Conservation (phyloP, 1,140 invertebrate genomes). For the Mizuhopecten yessoensis region DNA sequence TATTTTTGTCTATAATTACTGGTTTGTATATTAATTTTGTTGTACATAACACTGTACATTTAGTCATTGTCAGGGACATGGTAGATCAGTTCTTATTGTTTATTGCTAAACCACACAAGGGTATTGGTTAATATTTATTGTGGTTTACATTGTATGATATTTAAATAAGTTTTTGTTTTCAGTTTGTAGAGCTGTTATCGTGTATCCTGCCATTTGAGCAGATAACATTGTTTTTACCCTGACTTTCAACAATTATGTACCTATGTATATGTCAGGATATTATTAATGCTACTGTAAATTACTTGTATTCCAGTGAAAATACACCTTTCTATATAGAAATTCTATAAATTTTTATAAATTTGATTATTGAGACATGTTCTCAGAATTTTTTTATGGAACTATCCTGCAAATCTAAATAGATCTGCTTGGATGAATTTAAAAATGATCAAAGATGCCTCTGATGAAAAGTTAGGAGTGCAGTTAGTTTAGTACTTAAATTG, state of each 20-base stretch:
- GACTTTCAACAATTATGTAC: conserved; percentile 11
- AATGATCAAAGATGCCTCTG: too few species aligned
- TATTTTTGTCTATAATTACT: not conserved
- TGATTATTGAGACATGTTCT: too few species aligned
- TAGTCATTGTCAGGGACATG: not conserved
- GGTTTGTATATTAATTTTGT: not conserved
- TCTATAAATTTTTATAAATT: too few species aligned
- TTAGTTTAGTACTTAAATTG: too few species aligned
- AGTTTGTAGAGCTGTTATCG: not conserved
- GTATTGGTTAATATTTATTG: conserved; percentile 11
- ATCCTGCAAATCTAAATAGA: too few species aligned
- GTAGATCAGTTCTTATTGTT: not conserved
- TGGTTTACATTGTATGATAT: not conserved
- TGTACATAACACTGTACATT: not conserved
- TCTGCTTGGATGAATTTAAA: too few species aligned
- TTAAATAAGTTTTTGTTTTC: not conserved
- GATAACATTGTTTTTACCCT: not conserved
- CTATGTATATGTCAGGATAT: not conserved
- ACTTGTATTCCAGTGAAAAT: not conserved
- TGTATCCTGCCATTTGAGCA: not conserved
- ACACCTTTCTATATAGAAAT: too few species aligned
- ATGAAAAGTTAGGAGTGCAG: too few species aligned
- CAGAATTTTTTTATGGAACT: too few species aligned
- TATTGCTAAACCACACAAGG: not conserved
- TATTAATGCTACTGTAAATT: conserved; percentile 26